phyloP scores from a whole-genome alignment of 2,888 invertebrate genomes.

The Synergus laeviventris region DNA sequence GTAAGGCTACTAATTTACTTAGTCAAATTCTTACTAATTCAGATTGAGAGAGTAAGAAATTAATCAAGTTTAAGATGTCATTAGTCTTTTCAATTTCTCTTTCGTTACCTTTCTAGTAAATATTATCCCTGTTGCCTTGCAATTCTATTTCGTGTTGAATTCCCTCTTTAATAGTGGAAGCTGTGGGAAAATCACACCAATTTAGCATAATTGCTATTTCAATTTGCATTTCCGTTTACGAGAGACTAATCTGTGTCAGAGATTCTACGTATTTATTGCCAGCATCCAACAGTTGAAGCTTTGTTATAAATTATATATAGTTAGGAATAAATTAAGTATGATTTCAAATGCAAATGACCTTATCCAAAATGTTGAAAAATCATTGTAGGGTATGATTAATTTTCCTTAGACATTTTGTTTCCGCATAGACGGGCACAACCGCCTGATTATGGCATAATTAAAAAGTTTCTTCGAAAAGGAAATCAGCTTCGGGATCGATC shows the following conservation, averaged over 20 bases:
- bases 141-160: background rate
- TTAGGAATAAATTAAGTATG: background rate
- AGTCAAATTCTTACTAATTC: too few species aligned
- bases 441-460: constrained; percentile 47
- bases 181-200: background rate
- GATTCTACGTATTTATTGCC: constrained; percentile 1
- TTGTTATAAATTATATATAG: background rate
- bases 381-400: background rate
- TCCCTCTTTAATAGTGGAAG: background rate
- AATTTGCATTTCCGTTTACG: background rate
- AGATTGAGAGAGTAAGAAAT: too few species aligned
- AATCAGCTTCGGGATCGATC: constrained; percentile 44
- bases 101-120: background rate
- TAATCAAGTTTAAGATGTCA: too few species aligned
- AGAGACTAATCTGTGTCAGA: constrained; percentile 3
- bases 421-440: constrained; percentile 32
- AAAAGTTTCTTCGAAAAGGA: constrained; percentile 47
- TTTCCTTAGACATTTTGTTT: background rate
- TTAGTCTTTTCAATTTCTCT: too few species aligned
- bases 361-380: background rate
- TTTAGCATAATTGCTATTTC: background rate
- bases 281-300: background rate
- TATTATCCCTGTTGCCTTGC: background rate
- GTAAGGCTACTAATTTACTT: too few species aligned
- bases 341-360: background rate